phyloP scores from a whole-genome alignment of 2,797 vertebrate species.

The Manis crassicaudata region DNA sequence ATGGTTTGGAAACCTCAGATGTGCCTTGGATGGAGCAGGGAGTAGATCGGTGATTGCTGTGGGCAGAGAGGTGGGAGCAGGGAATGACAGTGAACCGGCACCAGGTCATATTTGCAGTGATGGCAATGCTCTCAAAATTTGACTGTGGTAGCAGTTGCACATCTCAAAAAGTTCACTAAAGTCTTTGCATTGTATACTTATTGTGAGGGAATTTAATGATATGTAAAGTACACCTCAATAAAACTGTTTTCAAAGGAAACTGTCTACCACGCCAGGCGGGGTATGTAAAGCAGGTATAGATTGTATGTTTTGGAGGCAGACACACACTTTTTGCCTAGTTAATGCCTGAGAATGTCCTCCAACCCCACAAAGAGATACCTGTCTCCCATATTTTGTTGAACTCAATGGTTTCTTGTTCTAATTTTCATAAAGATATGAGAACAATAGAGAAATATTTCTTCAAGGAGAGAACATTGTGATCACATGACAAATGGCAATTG shows the following conservation, averaged over 20 bases:
- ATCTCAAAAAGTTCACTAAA: not conserved
- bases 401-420: not conserved
- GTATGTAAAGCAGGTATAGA: not conserved
- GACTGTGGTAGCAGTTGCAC: not conserved
- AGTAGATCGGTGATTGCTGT: not conserved
- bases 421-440: not conserved
- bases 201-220: not conserved
- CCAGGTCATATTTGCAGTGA: not conserved
- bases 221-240: not conserved
- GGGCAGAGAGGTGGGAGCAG: not conserved
- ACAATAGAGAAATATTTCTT: not conserved
- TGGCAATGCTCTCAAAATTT: not conserved
- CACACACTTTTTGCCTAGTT: not conserved
- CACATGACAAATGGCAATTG: not conserved
- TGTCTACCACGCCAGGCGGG: not conserved
- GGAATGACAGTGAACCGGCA: not conserved
- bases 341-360: not conserved
- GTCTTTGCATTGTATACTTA: not conserved
- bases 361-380: not conserved
- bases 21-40: not conserved
- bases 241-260: not conserved
- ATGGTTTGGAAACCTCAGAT: not conserved
- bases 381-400: not conserved
- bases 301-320: not conserved
- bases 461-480: not conserved